Base-by-base conservation (phyloP, 1,140 invertebrate species). In the Sycophila sp. region DNA sequence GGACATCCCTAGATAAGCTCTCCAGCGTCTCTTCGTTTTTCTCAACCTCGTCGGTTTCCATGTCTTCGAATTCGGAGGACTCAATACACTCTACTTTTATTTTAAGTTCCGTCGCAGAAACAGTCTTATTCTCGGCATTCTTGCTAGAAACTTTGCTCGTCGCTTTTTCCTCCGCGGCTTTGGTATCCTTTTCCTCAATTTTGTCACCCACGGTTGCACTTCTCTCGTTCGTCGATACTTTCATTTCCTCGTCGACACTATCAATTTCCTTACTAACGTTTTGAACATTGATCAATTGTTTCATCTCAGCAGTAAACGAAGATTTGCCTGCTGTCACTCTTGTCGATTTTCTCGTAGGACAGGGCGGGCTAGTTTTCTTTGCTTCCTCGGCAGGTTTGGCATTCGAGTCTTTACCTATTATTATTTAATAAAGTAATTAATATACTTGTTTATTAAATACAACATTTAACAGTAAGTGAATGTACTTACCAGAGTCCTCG, bases 161-260 rank as follows among this genome's bases (percentile, higher is more conserved):
- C 22, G 11, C 13, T 22, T 42, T 65, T 22, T 45, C 32, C 22
- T 51, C 47, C 17, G 56, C 4, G 10, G 19, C 45, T 32, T 36
- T n/a, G 15, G 24, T 38, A 22, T 49, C 24, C 7, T 65, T 30
- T n/a, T 71, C 69, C 15, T 69, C 73, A 0, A 4, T 11, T 49
- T 74, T 75, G 0, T 47, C 1, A 10, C 69, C 73, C 15, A 15
- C 3, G 71, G 73, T 11, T 28, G 3, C 3, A 83, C 77, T 0
- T n/a, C 3, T 72, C 79, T 85, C 24, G 71, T 81, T 49, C 26
- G n/a, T 47, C 11, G 55, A 2, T 5, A 34, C 11, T 32, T 67
- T 72, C n/a, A 30, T 47, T 15, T 60, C 34, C 2, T 36, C 38
- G 26, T 78, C 67, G 15, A 67, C 19, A 67, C n/a, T 72, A 26